Conservation (phyloP, 2,113 vertebrate genomes). For the Parus major region DNA sequence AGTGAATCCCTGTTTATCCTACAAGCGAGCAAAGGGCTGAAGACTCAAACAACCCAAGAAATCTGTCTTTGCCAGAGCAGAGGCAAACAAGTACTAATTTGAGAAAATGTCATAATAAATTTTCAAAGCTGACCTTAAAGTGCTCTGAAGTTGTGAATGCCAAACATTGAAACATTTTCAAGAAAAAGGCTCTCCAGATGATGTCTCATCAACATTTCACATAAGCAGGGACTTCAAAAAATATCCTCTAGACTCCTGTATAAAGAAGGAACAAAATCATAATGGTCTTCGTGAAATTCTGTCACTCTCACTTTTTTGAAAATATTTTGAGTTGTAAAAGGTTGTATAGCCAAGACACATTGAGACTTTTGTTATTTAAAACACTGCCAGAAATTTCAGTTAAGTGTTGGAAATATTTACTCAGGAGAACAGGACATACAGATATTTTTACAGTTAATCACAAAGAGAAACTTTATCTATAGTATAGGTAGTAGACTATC, state of each 20-base stretch:
- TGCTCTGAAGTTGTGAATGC: neutral
- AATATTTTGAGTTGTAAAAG: neutral
- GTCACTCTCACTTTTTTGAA: neutral
- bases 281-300: neutral
- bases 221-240: neutral
- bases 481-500: too few relatives aligned
- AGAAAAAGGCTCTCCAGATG: neutral
- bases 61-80: neutral
- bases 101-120: neutral
- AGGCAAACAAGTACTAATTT: neutral
- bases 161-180: neutral
- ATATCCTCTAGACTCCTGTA: neutral
- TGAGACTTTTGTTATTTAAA: neutral
- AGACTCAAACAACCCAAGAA: neutral
- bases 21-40: neutral
- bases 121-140: constrained; percentile 23
- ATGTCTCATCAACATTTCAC: neutral
- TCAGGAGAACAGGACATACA: neutral
- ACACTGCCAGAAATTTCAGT: neutral
- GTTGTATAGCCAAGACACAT: neutral
- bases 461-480: neutral
- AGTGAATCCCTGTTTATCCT: neutral
- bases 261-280: neutral
- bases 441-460: neutral
- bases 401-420: neutral